Evolutionary conservation across 2,888 invertebrate genomes (phyloP), one percentile per base, ranked within the genome.

Genomic region (Plusia festucae): DNA sequence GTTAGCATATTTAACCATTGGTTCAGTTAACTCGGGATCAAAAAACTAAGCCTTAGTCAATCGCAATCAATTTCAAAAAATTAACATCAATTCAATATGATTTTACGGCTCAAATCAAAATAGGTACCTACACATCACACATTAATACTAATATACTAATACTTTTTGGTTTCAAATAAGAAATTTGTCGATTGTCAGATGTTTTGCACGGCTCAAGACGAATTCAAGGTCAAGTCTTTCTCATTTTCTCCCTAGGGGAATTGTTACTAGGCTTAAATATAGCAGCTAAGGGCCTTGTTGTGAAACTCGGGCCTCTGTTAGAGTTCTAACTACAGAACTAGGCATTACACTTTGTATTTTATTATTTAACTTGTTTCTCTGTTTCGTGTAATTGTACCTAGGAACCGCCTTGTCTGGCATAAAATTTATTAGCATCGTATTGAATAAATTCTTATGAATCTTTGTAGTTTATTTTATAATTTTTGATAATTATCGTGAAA

Each of bases 311-410:
- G 40, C 40, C 40, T 40, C n/a, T 5, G 40, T n/a, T n/a, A 40
- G 15, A 34, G 13, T 13, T n/a, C 4, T 40, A n/a, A 6, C n/a
- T n/a, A n/a, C 15, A 5, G n/a, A 40, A n/a, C 40, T 40, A 40
- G 40, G 40, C n/a, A 7, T 40, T 40, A 40, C 40, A 40, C 40
- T 40, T n/a, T n/a, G n/a, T 40, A 40, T 40, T 40, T 40, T 40
- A 40, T 40, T 40, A 40, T n/a, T 40, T 40, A n/a, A 5, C n/a
- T 4, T n/a, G 40, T 40, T 40, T 40, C 34, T 13, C 13, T 34
- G 34, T 34, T 15, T 40, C n/a, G 7, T 6, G n/a, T 40, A 40
- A 40, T 40, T 40, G n/a, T 40, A 40, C 15, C n/a, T n/a, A n/a
- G 40, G n/a, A n/a, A n/a, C 24, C 24, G 24, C 2, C 2, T 40